Evolutionary conservation across 2,888 invertebrate genomes (phyloP).

Genomic region (Drosophila rellima): DNA sequence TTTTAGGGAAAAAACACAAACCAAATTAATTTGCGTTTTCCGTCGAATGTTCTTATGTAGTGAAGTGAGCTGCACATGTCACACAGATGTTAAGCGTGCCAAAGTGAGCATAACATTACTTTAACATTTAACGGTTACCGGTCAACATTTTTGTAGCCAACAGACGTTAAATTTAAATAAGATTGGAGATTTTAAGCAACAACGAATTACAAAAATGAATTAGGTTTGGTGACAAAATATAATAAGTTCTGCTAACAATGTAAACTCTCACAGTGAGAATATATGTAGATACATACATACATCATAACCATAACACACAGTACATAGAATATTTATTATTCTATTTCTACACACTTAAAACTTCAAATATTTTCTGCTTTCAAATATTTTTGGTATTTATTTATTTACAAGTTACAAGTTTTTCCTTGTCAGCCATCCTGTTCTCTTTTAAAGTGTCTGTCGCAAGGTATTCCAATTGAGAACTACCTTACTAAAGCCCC

Average conservation of each 20-base stretch:
- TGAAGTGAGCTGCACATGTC: not conserved
- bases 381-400: too few species aligned
- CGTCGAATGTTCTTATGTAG: not conserved
- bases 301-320: too few species aligned
- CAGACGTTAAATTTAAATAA: not conserved
- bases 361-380: too few species aligned
- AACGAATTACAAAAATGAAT: too few species aligned
- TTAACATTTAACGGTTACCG: not conserved
- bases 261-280: too few species aligned
- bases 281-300: too few species aligned
- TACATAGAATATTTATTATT: too few species aligned
- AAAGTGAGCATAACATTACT: not conserved
- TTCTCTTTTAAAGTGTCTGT: not conserved
- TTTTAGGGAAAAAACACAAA: not conserved
- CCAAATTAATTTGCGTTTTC: not conserved
- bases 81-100: not conserved
- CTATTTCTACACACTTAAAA: too few species aligned
- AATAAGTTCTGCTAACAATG: too few species aligned
- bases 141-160: not conserved
- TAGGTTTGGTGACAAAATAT: too few species aligned
- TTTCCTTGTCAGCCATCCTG: slow-evolving; percentile 48
- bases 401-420: slow-evolving; percentile 37
- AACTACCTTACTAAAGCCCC: slow-evolving; percentile 4
- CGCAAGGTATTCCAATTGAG: not conserved
- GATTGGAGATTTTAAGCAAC: too few species aligned